Evolutionary conservation across 2,888 invertebrate species (phyloP), one percentile per base, ranked within the genome.

Genomic region (Helicoverpa assulta): DNA sequence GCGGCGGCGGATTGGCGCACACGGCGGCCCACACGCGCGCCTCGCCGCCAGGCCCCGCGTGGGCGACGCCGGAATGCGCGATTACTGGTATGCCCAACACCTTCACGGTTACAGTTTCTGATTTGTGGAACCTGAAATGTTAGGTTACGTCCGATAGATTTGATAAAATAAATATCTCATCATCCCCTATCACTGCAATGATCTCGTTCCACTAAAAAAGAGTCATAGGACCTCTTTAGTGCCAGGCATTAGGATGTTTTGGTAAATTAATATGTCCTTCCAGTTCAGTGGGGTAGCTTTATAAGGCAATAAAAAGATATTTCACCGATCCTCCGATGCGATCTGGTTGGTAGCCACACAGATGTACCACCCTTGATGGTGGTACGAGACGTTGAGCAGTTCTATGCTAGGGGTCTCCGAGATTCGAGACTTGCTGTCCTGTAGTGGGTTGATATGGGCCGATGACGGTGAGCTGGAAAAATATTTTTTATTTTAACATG

Each of bases 291-390:
- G 21, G 21, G 21, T 21, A 29, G 29, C 6, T 29, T 29, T 29
- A 29, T 29, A 29, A 29, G 29, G 8, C 8, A 37, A 10, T 8
- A 7, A 10, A 37, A 43, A 16, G 2, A 16, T 55, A 21, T 61
- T 81, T 78, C 26, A 95, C 95, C 98, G 96, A 85, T 98, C 97
- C 84, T 97, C 97, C 7, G 98, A 97, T 85, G 97, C 98, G 78
- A 98, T 98, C 85, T 97, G 97, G 92, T 98, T 98, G 83, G 97
- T 97, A 6, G 98, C 98, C 59, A 98, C 97, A 90, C 98, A 98
- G 79, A 98, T 97, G 93, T 98, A 98, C 86, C 98, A 97, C 4
- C 98, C 98, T 89, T 98, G 98, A 89, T 98, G 98, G 80, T 97
- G 97, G 90, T 98, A 98, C 4, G 98, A 98, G 54, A 98, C 98